Evolutionary conservation across 2,113 vertebrate species (phyloP).

Genomic region (Cinclus cinclus): DNA sequence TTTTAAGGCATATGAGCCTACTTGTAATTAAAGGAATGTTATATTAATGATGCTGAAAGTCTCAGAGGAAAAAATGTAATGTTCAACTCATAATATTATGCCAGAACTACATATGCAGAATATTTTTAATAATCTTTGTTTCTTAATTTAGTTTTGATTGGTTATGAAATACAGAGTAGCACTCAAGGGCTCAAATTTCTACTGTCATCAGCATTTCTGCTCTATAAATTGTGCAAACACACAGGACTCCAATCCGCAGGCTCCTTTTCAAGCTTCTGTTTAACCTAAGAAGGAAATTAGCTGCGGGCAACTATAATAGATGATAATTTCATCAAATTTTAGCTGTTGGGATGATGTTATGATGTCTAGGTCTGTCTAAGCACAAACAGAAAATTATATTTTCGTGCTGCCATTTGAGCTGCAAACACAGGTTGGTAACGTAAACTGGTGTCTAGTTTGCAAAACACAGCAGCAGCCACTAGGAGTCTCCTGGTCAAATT

Average conservation of each 20-base stretch:
- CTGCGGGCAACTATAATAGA: slow-evolving; percentile 53
- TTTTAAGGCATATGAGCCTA: slow-evolving; percentile 63
- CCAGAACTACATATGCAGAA: slow-evolving; percentile 71
- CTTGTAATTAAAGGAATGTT: slow-evolving; percentile 76
- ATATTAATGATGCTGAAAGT: slow-evolving; percentile 69
- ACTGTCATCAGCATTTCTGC: slow-evolving; percentile 80
- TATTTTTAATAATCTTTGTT: slow-evolving; percentile 83
- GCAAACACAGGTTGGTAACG: background rate
- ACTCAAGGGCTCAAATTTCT: slow-evolving; percentile 79
- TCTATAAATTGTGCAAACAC: slow-evolving; percentile 69
- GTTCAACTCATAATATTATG: slow-evolving; percentile 73
- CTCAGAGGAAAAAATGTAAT: slow-evolving; percentile 73
- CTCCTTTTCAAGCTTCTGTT: slow-evolving; percentile 59
- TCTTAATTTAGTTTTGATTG: slow-evolving; percentile 88
- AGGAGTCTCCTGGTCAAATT: background rate
- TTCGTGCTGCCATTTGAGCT: background rate
- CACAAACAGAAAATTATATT: slow-evolving; percentile 15
- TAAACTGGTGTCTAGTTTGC: background rate
- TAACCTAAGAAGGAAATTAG: slow-evolving; percentile 50
- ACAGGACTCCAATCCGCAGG: slow-evolving; percentile 34
- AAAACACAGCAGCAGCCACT: background rate
- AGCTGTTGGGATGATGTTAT: background rate
- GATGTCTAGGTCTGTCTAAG: slow-evolving; percentile 40
- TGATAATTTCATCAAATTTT: slow-evolving; percentile 60
- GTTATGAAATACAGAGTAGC: slow-evolving; percentile 78